Evolutionary conservation across 2,888 invertebrate genomes (phyloP).

Genomic region (Augiades crinisus): DNA sequence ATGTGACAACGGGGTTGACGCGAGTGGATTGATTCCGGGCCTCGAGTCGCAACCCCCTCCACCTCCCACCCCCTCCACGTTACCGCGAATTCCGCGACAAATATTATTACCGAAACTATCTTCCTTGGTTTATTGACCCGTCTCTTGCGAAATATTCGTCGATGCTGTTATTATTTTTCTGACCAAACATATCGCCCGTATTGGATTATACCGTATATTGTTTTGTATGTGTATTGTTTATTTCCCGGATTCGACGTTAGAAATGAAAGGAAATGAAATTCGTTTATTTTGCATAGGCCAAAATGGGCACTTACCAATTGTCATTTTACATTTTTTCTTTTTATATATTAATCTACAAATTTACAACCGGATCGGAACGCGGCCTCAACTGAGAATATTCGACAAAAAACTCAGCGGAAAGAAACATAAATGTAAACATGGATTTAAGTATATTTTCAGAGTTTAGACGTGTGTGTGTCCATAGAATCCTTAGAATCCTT

Average conservation of each 20-base stretch:
- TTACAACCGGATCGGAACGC: no score
- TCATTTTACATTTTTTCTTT: no score
- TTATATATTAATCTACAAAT: no score
- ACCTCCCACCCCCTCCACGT: slow-evolving; percentile 29
- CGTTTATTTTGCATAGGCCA: no score
- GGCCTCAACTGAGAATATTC: no score
- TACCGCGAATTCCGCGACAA: slow-evolving; percentile 56
- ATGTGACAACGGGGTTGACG: slow-evolving; percentile 62
- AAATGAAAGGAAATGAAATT: no score
- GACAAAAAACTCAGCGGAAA: no score
- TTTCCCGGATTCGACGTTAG: not conserved
- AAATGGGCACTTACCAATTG: no score
- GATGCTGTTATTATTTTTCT: slow-evolving; percentile 31
- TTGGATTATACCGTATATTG: slow-evolving; percentile 13
- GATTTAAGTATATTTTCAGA: no score
- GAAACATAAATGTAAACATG: no score
- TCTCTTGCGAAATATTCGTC: slow-evolving; percentile 47
- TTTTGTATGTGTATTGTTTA: not conserved
- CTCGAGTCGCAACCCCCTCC: slow-evolving; percentile 34
- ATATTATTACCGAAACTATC: slow-evolving; percentile 68
- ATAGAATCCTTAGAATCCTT: no score
- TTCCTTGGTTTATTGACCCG: slow-evolving; percentile 59
- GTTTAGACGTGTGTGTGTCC: no score
- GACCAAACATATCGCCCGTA: slow-evolving; percentile 28
- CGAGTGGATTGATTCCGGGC: slow-evolving; percentile 74